Evolutionary conservation across 2,888 invertebrate species (phyloP).

Genomic region (Phaonia tiefii): DNA sequence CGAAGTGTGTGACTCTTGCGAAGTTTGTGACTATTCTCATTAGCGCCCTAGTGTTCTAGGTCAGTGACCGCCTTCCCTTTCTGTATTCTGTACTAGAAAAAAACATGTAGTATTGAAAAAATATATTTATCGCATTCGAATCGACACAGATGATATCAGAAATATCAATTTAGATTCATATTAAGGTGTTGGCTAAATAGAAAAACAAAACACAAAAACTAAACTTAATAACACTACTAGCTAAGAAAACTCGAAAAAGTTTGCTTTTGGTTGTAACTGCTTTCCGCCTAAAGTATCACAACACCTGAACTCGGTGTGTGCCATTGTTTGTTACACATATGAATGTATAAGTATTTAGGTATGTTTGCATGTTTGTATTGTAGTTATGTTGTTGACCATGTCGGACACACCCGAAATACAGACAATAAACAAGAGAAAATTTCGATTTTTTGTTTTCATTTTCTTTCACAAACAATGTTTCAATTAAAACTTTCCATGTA

Average conservation of each 20-base stretch:
- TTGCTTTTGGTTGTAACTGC: constrained; percentile 48
- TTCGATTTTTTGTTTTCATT: constrained; percentile 8
- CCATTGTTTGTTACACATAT: no score
- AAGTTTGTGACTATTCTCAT: no score
- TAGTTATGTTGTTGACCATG: background rate
- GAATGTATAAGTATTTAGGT: background rate
- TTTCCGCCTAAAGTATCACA: constrained; percentile 43
- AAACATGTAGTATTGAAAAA: no score
- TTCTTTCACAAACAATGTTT: constrained; percentile 7
- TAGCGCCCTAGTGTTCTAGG: no score
- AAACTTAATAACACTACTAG: background rate
- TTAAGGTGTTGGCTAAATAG: background rate
- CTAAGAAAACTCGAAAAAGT: no score
- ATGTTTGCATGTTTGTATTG: background rate
- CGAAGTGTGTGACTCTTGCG: no score
- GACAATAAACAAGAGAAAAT: background rate
- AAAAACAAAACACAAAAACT: background rate
- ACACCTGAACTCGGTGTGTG: constrained; percentile 10
- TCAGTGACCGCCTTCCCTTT: no score
- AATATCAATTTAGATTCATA: no score
- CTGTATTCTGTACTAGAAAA: no score
- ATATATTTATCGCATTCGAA: no score
- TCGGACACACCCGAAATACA: constrained; percentile 1
- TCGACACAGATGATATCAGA: no score
- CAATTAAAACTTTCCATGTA: constrained; percentile 26